A percentile compares a stretch with the other conserved stretches of the same genome.
Conservation (phyloP, 2,113 vertebrate genomes). For the Peucedramus taeniatus region DNA sequence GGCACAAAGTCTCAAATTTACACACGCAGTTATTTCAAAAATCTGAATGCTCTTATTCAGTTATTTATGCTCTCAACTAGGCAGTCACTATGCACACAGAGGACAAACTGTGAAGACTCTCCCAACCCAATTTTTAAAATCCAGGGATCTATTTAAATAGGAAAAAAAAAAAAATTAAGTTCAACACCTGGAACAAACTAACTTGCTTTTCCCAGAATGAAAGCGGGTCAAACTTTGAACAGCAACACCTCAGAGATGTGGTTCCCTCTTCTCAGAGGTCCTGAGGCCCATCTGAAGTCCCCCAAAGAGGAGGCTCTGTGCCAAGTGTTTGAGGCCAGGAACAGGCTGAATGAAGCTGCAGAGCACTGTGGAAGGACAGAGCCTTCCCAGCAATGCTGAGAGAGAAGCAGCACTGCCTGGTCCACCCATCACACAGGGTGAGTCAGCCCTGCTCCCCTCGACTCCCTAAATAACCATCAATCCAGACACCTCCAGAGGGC, state of each 20-base stretch:
- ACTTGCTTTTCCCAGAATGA: neutral
- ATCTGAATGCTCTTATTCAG: neutral
- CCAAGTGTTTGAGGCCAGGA: rapidly evolving
- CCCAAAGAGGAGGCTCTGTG: neutral
- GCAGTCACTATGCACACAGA: neutral
- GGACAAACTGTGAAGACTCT: neutral
- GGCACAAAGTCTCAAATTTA: neutral
- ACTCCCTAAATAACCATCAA: neutral
- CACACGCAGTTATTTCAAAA: neutral
- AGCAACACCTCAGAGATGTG: neutral
- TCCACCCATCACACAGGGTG: rapidly evolving
- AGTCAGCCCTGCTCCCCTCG: neutral
- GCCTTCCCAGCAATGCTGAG: neutral
- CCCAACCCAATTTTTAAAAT: neutral
- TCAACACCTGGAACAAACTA: neutral
- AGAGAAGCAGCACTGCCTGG: neutral
- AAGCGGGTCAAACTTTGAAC: neutral
- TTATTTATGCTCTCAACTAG: neutral
- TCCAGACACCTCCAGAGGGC: neutral
- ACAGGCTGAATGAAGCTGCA: neutral
- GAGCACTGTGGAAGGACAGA: neutral
- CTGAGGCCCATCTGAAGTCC: neutral
- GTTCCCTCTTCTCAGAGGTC: neutral
- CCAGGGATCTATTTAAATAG: neutral
- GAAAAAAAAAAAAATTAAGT: neutral